Evolutionary conservation across 1,140 invertebrate species (phyloP).

Genomic region (Sycobia sp.): DNA sequence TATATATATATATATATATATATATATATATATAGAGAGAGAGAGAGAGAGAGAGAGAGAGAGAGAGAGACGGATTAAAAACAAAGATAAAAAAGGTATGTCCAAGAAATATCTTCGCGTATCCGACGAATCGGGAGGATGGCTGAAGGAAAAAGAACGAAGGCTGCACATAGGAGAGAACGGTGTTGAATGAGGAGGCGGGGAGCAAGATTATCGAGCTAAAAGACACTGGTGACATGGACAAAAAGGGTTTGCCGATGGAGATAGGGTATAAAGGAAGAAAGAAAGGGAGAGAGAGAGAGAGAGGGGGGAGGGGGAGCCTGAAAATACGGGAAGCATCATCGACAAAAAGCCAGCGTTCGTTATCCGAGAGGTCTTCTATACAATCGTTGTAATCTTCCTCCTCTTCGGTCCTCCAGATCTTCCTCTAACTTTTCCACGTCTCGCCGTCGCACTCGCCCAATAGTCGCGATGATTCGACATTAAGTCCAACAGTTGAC

Average conservation of each 20-base stretch:
- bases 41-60: neutral
- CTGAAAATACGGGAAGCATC: slow-evolving; percentile 20
- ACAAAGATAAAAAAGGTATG: too few species aligned
- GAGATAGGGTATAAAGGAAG: slow-evolving; percentile 5
- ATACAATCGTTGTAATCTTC: neutral
- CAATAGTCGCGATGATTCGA: slow-evolving; percentile 3
- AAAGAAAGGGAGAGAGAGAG: slow-evolving; percentile 1
- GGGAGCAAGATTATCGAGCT: neutral
- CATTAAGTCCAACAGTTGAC: too few species aligned
- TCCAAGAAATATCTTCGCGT: too few species aligned
- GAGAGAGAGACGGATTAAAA: too few species aligned
- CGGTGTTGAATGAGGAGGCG: neutral
- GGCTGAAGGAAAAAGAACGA: neutral
- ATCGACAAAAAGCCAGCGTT: too few species aligned
- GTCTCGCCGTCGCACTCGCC: neutral
- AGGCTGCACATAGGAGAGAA: too few species aligned
- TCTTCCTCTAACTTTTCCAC: slow-evolving; percentile 4
- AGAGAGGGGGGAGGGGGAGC: neutral
- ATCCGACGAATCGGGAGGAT: too few species aligned
- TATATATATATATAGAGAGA: too few species aligned
- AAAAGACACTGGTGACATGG: slow-evolving; percentile 15
- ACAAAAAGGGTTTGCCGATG: neutral
- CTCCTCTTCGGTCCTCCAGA: neutral
- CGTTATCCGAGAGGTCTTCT: neutral
- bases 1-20: too few species aligned